Evolutionary conservation across 2,113 vertebrate species (phyloP).

Genomic region (Gracilinanus agilis): DNA sequence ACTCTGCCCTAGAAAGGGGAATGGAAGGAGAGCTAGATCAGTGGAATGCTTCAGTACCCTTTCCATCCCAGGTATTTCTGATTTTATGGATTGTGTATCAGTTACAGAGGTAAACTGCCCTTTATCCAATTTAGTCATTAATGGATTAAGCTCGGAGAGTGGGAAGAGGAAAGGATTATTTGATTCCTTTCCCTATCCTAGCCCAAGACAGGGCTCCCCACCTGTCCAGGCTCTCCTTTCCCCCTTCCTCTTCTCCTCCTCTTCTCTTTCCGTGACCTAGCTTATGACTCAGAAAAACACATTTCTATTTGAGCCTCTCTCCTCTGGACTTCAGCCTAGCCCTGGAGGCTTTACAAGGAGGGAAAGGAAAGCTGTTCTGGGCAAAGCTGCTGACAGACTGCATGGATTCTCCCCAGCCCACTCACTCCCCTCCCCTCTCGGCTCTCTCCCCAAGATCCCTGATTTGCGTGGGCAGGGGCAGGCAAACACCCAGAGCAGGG

Average conservation of each 20-base stretch:
- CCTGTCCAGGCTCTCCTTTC: background rate
- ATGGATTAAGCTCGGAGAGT: background rate
- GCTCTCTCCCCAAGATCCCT: background rate
- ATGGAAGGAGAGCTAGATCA: background rate
- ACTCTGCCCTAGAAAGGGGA: background rate
- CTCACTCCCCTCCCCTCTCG: background rate
- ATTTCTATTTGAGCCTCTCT: background rate
- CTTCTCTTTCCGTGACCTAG: background rate
- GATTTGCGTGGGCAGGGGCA: background rate
- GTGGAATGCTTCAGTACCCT: background rate
- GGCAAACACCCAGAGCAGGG: background rate
- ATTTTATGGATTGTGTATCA: background rate
- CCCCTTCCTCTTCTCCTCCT: background rate
- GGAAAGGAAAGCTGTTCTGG: background rate
- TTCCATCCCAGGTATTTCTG: background rate
- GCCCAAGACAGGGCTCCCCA: background rate
- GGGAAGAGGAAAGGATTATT: background rate
- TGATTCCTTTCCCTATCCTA: background rate
- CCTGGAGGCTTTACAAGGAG: background rate
- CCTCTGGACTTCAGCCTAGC: background rate
- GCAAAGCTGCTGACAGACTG: slow-evolving; percentile 4
- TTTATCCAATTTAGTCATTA: background rate
- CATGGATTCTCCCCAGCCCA: slow-evolving; percentile 9
- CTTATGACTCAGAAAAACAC: background rate
- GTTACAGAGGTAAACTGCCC: background rate